phyloP scores from a whole-genome alignment of 2,888 invertebrate species.

The Cinara cedri region DNA sequence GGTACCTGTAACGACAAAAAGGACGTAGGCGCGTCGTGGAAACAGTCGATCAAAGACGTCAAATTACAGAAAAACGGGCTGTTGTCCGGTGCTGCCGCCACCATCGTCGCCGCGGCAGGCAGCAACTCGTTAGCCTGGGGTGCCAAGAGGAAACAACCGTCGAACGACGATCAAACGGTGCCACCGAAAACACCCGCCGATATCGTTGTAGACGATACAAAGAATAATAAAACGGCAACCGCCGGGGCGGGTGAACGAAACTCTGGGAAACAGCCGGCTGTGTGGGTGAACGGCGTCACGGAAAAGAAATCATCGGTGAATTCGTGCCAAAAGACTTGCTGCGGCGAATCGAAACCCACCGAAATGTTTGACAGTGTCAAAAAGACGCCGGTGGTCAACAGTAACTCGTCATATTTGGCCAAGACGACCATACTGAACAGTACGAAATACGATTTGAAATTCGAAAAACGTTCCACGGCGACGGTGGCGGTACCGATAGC shows the following conservation, averaged over 20 bases:
- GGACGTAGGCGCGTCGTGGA: conserved; percentile 58
- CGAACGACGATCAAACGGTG: neutral
- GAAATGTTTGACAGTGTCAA: neutral
- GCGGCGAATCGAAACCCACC: conserved; percentile 1
- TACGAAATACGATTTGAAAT: conserved; percentile 47
- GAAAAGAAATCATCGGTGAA: conserved; percentile 13
- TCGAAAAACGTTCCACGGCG: conserved; percentile 31
- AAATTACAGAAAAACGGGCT: conserved; percentile 59
- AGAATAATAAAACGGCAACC: too few relatives aligned
- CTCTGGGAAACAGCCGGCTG: neutral
- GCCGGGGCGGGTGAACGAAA: too few relatives aligned
- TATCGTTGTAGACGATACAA: too few relatives aligned
- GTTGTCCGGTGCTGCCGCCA: neutral
- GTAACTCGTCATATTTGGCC: conserved; percentile 62
- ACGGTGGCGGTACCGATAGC: neutral
- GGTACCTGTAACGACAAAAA: conserved; percentile 1
- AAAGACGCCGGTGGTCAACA: neutral
- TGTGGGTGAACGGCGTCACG: neutral
- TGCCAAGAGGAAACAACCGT: conserved; percentile 9
- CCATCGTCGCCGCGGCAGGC: neutral
- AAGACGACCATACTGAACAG: conserved; percentile 64
- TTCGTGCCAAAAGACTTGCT: conserved; percentile 3
- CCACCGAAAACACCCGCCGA: neutral
- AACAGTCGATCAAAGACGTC: conserved; percentile 60
- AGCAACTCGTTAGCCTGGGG: conserved; percentile 32